These are phyloP conservation scores for Melanotus villosus DNA, from an alignment of 2,888 invertebrate genomes.

Conservation along the genomic window DNA sequence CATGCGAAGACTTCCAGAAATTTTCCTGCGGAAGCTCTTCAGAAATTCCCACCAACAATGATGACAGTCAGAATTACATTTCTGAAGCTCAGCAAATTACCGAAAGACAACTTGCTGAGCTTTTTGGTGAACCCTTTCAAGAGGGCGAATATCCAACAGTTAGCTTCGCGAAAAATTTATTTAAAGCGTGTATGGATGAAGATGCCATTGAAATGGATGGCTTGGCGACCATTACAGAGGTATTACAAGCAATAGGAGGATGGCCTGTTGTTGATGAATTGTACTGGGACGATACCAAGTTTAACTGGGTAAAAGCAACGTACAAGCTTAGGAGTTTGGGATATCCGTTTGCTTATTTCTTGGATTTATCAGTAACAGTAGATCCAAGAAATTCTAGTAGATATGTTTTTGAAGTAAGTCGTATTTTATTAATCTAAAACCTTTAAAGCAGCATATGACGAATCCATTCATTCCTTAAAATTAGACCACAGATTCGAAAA, in stretches of 20 bases:
- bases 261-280: constrained; percentile 58
- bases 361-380: constrained; percentile 45
- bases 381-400: constrained; percentile 15
- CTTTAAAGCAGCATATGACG: no score
- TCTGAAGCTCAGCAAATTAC: neutral
- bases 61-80: constrained; percentile 15
- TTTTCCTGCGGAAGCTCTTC: constrained; percentile 32
- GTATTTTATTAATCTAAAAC: neutral
- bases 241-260: constrained; percentile 56
- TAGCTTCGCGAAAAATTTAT: constrained; percentile 38
- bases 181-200: constrained; percentile 54
- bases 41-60: constrained; percentile 23
- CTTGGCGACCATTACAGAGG: constrained; percentile 35
- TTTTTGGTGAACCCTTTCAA: neutral
- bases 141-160: constrained; percentile 3
- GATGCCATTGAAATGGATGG: constrained; percentile 43
- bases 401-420: constrained; percentile 15
- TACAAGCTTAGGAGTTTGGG: constrained; percentile 55
- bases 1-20: constrained; percentile 35
- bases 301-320: constrained; percentile 56
- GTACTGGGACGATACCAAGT: constrained; percentile 53
- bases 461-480: no score
- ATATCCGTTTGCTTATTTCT: constrained; percentile 56
- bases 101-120: constrained; percentile 4
- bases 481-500: no score